Evolutionary conservation across 2,888 invertebrate genomes (phyloP).

Genomic region (Pandemis heparana): DNA sequence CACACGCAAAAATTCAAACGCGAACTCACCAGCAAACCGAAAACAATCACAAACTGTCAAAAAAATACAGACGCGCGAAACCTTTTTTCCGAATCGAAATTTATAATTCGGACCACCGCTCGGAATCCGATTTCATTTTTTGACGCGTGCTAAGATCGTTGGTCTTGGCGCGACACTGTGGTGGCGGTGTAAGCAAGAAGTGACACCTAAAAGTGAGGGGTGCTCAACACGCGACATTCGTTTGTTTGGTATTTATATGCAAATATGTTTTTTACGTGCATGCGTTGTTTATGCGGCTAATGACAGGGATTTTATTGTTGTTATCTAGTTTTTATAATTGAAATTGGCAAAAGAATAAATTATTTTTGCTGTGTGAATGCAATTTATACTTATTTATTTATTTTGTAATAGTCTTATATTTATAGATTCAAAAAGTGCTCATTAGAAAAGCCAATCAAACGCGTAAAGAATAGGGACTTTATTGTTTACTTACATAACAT

Average conservation of each 20-base stretch:
- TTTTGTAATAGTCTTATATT: too few species aligned
- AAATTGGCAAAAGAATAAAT: neutral
- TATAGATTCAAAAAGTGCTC: too few species aligned
- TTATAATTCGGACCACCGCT: constrained; percentile 13
- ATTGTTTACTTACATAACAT: too few species aligned
- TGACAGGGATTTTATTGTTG: constrained; percentile 11
- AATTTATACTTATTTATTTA: too few species aligned
- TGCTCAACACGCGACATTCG: constrained; percentile 67
- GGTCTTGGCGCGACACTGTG: constrained; percentile 68
- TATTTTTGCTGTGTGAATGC: too few species aligned
- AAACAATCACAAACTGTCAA: neutral
- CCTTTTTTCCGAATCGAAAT: constrained; percentile 19
- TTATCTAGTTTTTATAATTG: neutral
- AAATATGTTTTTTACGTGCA: constrained; percentile 42
- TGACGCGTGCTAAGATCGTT: constrained; percentile 67
- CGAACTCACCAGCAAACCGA: constrained; percentile 20
- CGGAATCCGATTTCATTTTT: constrained; percentile 36
- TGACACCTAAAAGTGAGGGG: constrained; percentile 59
- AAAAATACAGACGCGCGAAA: constrained; percentile 21
- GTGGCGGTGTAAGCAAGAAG: constrained; percentile 51
- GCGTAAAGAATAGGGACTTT: too few species aligned
- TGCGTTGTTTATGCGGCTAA: constrained; percentile 36
- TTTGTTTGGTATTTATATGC: constrained; percentile 45
- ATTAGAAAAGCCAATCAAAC: too few species aligned
- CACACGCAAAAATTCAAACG: constrained; percentile 18